Conservation (phyloP, 2,888 invertebrate species). For the Anoncus sp. region DNA sequence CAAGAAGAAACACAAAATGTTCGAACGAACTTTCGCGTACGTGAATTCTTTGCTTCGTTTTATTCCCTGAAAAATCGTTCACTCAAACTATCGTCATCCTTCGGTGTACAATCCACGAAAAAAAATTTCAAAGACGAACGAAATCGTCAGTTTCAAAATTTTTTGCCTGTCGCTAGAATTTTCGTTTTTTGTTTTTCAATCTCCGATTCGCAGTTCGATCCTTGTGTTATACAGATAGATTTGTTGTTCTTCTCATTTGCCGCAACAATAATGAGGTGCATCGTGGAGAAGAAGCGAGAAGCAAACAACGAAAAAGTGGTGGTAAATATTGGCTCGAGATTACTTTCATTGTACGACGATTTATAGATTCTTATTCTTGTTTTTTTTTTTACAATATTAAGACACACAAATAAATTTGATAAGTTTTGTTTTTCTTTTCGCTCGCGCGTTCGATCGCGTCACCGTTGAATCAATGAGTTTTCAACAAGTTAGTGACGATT, state of each 20-base stretch:
- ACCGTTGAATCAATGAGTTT: constrained; percentile 26
- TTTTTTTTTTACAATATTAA: not conserved
- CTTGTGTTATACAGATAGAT: too few species aligned
- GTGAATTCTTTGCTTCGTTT: constrained; percentile 22
- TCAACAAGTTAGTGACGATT: constrained; percentile 42
- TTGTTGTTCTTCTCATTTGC: constrained; percentile 2
- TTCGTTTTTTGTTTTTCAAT: too few species aligned
- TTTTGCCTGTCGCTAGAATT: not conserved
- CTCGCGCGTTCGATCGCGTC: not conserved
- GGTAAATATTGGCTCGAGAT: constrained; percentile 7
- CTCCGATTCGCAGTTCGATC: too few species aligned
- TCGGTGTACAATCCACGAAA: not conserved
- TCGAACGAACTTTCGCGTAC: constrained; percentile 1
- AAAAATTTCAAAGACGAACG: not conserved
- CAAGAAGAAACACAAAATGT: not conserved
- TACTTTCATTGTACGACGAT: constrained; percentile 1
- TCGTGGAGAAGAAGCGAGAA: constrained; percentile 30
- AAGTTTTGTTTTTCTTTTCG: not conserved
- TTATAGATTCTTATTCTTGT: not conserved
- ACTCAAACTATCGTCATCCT: not conserved
- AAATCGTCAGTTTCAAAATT: constrained; percentile 2
- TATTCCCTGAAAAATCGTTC: not conserved
- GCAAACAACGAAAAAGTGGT: constrained; percentile 23
- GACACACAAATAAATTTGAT: constrained; percentile 5
- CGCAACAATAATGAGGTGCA: constrained; percentile 53